These are phyloP conservation scores for Myoxocephalus aenaeus DNA, from an alignment of 2,797 vertebrate species.

Conservation along the genomic window DNA sequence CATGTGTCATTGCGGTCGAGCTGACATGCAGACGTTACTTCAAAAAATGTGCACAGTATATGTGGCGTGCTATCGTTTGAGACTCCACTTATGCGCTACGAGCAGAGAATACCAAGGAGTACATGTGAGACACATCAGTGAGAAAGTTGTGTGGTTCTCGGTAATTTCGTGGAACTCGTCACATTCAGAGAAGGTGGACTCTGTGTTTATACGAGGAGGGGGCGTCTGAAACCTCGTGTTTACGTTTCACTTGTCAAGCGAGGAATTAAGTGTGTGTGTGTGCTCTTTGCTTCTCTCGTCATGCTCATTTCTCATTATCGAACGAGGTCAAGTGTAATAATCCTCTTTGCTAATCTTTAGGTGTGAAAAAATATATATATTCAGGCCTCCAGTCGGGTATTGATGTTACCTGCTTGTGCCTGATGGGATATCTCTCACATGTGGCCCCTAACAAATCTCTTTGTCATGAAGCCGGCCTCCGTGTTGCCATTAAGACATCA, in stretches of 20 bases:
- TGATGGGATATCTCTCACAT: constrained; percentile 20
- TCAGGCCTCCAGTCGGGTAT: constrained; percentile 2
- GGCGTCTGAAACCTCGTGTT: constrained; percentile 20
- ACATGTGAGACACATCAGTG: not conserved
- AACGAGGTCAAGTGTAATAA: constrained; percentile 30
- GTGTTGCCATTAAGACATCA: not conserved
- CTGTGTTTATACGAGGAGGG: constrained; percentile 37
- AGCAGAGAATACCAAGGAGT: constrained; percentile 20
- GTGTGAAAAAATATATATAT: constrained; percentile 43
- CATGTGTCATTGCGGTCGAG: constrained; percentile 13
- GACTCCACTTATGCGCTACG: not conserved
- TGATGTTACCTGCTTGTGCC: constrained; percentile 27
- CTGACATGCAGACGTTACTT: constrained; percentile 28
- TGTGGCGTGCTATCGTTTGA: constrained; percentile 7
- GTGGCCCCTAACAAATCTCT: constrained; percentile 1
- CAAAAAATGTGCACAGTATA: constrained; percentile 6
- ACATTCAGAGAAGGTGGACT: constrained; percentile 9
- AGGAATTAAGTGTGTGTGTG: constrained; percentile 1
- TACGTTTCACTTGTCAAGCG: constrained; percentile 40
- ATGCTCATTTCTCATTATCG: constrained; percentile 2
- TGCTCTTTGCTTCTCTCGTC: not conserved
- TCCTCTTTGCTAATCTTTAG: constrained; percentile 29
- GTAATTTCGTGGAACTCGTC: constrained; percentile 10
- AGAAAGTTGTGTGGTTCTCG: not conserved
- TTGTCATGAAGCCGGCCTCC: not conserved